Conservation (phyloP, 2,888 invertebrate species). For the Eupithecia vulgata region DNA sequence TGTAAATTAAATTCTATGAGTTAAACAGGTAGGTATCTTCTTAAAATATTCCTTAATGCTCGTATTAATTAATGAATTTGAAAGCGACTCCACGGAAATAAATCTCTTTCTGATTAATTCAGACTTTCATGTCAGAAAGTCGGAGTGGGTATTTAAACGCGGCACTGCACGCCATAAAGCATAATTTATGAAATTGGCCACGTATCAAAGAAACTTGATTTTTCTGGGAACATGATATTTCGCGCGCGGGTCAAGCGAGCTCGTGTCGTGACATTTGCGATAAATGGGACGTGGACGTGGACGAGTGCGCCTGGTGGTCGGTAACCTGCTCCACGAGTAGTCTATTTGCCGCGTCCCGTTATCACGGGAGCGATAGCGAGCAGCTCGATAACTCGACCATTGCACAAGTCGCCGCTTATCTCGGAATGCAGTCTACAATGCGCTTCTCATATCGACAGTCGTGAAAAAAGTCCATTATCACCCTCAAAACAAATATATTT, state of each 20-base stretch:
- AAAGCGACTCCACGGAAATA: conserved; percentile 8
- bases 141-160: conserved; percentile 36
- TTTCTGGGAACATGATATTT: conserved; percentile 47
- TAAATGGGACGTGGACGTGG: conserved; percentile 64
- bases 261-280: conserved; percentile 48
- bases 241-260: conserved; percentile 39
- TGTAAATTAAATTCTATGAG: not conserved
- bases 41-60: not conserved
- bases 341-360: conserved; percentile 68
- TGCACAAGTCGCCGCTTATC: conserved; percentile 71
- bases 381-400: conserved; percentile 64
- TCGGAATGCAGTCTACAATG: conserved; percentile 70
- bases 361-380: conserved; percentile 70
- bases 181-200: conserved; percentile 51
- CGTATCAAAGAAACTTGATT: conserved; percentile 50
- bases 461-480: conserved; percentile 57
- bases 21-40: not conserved
- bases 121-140: conserved; percentile 7
- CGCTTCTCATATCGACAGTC: conserved; percentile 62
- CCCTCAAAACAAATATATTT: conserved; percentile 38
- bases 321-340: conserved; percentile 63
- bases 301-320: conserved; percentile 48
- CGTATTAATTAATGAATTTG: not conserved
- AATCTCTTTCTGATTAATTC: conserved; percentile 25
- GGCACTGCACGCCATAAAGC: conserved; percentile 23